A percentile compares a stretch with the other conserved stretches of the same genome.
These are phyloP conservation scores for Proisotoma minuta DNA, from an alignment of 2,888 invertebrate genomes.

Conservation along the genomic window DNA sequence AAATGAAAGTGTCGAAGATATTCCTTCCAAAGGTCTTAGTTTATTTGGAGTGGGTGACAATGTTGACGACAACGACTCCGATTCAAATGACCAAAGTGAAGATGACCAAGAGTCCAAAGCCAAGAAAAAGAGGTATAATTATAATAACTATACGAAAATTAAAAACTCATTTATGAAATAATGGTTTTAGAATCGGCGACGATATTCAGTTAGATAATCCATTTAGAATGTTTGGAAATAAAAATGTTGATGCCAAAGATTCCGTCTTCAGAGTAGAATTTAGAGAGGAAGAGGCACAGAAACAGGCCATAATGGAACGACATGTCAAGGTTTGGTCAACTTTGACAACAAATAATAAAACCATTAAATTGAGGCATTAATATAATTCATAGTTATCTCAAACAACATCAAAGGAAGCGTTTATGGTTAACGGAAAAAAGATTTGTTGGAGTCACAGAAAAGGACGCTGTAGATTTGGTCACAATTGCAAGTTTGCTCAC, in stretches of 20 bases:
- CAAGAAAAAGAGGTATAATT: not conserved
- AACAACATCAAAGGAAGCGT: slow-evolving; percentile 63
- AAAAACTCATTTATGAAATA: not conserved
- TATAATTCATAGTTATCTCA: slow-evolving; percentile 60
- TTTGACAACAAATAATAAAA: no score
- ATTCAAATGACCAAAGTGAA: not conserved
- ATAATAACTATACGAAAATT: no score
- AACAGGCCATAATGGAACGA: slow-evolving; percentile 34
- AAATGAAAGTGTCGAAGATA: not conserved
- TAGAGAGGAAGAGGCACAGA: slow-evolving; percentile 35
- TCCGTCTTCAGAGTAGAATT: slow-evolving; percentile 42
- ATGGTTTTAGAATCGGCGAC: not conserved
- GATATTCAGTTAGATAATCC: slow-evolving; percentile 23
- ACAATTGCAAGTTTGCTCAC: slow-evolving; percentile 86
- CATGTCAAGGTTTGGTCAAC: slow-evolving; percentile 39
- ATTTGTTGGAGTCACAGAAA: slow-evolving; percentile 91
- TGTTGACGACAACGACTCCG: not conserved
- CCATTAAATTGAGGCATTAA: no score
- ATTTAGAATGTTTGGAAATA: slow-evolving; percentile 19
- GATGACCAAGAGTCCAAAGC: not conserved
- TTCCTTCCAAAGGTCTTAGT: not conserved
- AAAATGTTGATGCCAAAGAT: slow-evolving; percentile 22
- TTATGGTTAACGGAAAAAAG: slow-evolving; percentile 77
- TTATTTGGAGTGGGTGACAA: not conserved
- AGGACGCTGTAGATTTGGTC: slow-evolving; percentile 83